Evolutionary conservation across 2,113 vertebrate species (phyloP).

Genomic region (Myotis brandtii): DNA sequence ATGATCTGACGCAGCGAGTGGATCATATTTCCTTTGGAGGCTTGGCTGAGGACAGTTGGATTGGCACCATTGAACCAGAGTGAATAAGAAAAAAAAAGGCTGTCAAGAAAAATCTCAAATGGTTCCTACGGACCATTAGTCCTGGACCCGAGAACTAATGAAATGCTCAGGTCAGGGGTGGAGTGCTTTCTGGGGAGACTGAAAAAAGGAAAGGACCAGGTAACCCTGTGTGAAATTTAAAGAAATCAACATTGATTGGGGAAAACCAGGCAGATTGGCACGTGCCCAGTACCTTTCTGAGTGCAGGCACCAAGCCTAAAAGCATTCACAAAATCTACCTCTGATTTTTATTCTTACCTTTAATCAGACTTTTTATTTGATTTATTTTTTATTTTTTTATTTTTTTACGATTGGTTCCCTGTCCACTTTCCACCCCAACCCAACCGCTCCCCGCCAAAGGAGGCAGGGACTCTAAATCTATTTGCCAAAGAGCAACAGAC

Average conservation of each 20-base stretch:
- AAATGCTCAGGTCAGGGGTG: constrained; percentile 61
- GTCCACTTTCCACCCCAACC: not conserved
- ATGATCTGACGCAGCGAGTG: constrained; percentile 76
- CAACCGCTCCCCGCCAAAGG: not conserved
- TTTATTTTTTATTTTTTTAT: not conserved
- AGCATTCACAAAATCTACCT: constrained; percentile 51
- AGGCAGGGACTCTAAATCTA: not conserved
- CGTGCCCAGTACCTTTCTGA: constrained; percentile 44
- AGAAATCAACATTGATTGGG: constrained; percentile 20
- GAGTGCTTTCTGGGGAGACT: constrained; percentile 57
- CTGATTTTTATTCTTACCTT: constrained; percentile 67
- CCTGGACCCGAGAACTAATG: constrained; percentile 50
- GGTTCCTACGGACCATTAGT: constrained; percentile 42
- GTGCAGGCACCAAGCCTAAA: constrained; percentile 58
- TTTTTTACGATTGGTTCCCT: constrained; percentile 44
- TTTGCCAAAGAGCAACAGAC: constrained; percentile 57
- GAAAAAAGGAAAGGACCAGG: constrained; percentile 42
- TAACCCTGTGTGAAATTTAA: constrained; percentile 63
- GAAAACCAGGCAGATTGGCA: constrained; percentile 45
- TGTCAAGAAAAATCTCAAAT: constrained; percentile 74
- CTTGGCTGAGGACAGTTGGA: constrained; percentile 67
- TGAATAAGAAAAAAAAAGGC: constrained; percentile 67
- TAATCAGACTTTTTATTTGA: constrained; percentile 46
- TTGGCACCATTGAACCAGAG: constrained; percentile 62
- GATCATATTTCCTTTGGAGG: constrained; percentile 78